Base-by-base conservation (phyloP, 2,113 vertebrate species). In the Ardeotis arabs region DNA sequence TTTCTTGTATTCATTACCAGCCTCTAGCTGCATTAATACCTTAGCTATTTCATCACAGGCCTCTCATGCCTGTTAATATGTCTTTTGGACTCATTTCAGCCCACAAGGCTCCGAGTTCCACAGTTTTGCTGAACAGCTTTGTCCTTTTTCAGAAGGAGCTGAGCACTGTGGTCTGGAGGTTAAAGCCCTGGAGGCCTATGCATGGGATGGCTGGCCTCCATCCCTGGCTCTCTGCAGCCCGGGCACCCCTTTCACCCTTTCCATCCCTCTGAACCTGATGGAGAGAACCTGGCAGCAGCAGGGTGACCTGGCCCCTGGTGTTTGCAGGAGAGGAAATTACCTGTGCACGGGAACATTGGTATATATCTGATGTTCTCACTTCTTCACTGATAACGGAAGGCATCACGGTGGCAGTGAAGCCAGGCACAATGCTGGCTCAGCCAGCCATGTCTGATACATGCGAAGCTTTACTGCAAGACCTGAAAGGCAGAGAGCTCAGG, bases 51-150 rank as follows among this genome's bases (percentile, higher is more conserved):
- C 87, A 77, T 95, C 91, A 91, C 90, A 93, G 85, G 93, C 76
- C 76, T 95, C 84, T 93, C 95, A 84, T 83, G 90, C 84, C 56
- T 87, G 82, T 90, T 97, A 95, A 97, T 90, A 92, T 90, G 89
- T 91, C 95, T 97, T 96, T 96, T 96, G 79, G 89, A 95, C 82
- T 96, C 78, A 52, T 85, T 96, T 93, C 96, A 96, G 95, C 45
- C 95, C 11, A 0, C 81, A 91, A 82, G 93, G 44, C 74, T 87
- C 91, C 75, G 77, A 64, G 85, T 94, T 85, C 66, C 93, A 85
- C 79, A 52, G 39, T 78, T 92, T 68, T 86, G 49, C 88, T 93
- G 89, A 31, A 41, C 74, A 87, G 94, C 59, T 91, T 89, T 91
- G 60, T 83, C 91, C 88, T 98, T 94, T 98, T 96, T 88, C 87